Evolutionary conservation across 2,888 invertebrate species (phyloP).

Genomic region (Mongoloraphidia duomilia): DNA sequence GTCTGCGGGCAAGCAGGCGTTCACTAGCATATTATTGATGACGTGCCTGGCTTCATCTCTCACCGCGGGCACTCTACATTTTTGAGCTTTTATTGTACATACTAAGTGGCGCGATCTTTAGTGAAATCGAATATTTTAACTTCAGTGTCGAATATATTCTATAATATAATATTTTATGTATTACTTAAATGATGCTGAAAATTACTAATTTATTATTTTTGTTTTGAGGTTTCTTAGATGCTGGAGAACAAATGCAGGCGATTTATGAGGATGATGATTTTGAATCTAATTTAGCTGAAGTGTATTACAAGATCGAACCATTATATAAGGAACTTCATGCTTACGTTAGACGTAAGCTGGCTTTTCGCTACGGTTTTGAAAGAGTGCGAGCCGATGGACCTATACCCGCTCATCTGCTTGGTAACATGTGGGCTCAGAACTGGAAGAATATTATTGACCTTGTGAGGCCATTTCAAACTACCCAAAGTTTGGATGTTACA

Average conservation of each 20-base stretch:
- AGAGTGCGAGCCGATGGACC: conserved; percentile 52
- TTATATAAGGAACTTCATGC: conserved; percentile 73
- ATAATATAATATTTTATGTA: no score
- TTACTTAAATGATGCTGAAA: no score
- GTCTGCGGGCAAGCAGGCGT: no score
- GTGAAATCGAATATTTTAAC: no score
- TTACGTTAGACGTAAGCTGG: conserved; percentile 56
- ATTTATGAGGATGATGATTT: conserved; percentile 57
- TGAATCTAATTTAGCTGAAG: conserved; percentile 37
- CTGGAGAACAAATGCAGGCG: conserved; percentile 67
- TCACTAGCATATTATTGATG: no score
- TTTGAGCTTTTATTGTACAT: no score
- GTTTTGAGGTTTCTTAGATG: conserved; percentile 54
- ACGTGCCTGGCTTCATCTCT: no score
- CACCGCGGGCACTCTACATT: no score
- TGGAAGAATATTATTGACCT: conserved; percentile 64
- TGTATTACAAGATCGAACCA: conserved; percentile 51
- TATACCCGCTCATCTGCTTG: conserved; percentile 71
- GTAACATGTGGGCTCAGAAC: conserved; percentile 75
- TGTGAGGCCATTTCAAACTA: conserved; percentile 60
- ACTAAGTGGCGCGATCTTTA: no score
- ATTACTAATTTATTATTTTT: neutral
- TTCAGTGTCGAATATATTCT: no score
- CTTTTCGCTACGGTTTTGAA: conserved; percentile 45
- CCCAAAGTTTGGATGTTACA: conserved; percentile 58